These are phyloP conservation scores for Zhengitettix transpicula DNA, from an alignment of 2,888 invertebrate genomes.

Conservation along the genomic window DNA sequence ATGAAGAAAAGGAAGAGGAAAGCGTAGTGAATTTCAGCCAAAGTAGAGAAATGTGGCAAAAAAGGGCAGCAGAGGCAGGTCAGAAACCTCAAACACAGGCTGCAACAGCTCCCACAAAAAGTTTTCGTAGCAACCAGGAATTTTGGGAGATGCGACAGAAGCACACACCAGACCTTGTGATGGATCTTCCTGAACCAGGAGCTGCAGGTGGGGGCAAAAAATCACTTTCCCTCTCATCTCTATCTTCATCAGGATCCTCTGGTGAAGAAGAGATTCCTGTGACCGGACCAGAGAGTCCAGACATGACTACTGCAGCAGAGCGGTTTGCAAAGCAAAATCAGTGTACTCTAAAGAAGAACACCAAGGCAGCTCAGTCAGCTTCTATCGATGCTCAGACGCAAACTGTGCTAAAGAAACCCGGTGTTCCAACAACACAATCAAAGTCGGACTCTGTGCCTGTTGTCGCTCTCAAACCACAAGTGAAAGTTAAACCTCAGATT, in stretches of 20 bases:
- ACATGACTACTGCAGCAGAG: conserved; percentile 57
- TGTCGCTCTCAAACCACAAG: conserved; percentile 43
- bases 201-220: conserved; percentile 19
- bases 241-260: conserved; percentile 7
- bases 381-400: conserved; percentile 17
- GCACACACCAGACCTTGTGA: conserved; percentile 64
- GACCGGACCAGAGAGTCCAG: conserved; percentile 36
- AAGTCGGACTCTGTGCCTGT: conserved; percentile 12
- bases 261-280: conserved; percentile 19
- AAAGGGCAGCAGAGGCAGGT: conserved; percentile 37
- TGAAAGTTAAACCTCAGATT: conserved; percentile 67
- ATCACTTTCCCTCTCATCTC: conserved; percentile 6
- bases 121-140: conserved; percentile 19
- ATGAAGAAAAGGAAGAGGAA: neutral
- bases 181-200: conserved; percentile 53
- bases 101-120: conserved; percentile 13
- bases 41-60: conserved; percentile 44
- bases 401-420: conserved; percentile 4
- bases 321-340: conserved; percentile 64
- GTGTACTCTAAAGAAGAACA: conserved; percentile 57
- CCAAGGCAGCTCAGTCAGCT: conserved; percentile 21
- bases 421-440: conserved; percentile 17
- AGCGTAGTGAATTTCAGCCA: conserved; percentile 25
- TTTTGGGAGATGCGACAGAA: conserved; percentile 32
- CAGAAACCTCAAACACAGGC: conserved; percentile 24